These are phyloP conservation scores for Cygnus atratus DNA, from an alignment of 2,113 vertebrate genomes.

Conservation along the genomic window DNA sequence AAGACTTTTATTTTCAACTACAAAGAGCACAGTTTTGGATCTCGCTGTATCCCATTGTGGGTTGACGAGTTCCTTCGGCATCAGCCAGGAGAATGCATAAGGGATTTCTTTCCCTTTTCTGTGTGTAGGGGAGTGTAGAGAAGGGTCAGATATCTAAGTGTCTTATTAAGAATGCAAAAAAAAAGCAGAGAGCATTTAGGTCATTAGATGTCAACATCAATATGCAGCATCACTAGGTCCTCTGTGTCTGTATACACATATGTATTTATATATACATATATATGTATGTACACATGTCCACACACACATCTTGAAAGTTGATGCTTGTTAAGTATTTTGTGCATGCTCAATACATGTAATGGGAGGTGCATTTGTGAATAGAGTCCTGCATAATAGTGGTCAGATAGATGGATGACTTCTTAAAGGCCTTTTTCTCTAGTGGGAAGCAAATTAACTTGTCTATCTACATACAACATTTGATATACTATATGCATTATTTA, in stretches of 20 bases:
- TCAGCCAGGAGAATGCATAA: constrained; percentile 19
- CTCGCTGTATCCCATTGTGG: not conserved
- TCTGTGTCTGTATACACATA: constrained; percentile 13
- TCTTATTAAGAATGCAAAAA: not conserved
- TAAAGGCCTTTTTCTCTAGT: not conserved
- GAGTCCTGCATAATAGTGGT: constrained; percentile 14
- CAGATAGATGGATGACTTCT: not conserved
- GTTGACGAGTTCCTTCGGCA: not conserved
- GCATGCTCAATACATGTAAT: constrained; percentile 52
- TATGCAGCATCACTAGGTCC: constrained; percentile 15
- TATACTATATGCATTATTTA: constrained; percentile 82
- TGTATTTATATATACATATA: not conserved
- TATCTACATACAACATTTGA: constrained; percentile 76
- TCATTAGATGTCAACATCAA: not conserved
- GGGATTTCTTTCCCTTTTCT: not conserved
- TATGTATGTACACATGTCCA: not conserved
- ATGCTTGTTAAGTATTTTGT: constrained; percentile 72
- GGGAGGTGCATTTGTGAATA: constrained; percentile 65
- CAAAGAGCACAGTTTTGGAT: constrained; percentile 48
- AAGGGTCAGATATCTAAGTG: not conserved
- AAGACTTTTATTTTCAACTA: not conserved
- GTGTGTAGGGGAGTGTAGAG: not conserved
- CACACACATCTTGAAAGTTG: not conserved
- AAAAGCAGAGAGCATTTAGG: not conserved
- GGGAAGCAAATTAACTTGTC: constrained; percentile 63